phyloP scores from a whole-genome alignment of 1,140 invertebrate species.

The Druon quercuslanigerum region DNA sequence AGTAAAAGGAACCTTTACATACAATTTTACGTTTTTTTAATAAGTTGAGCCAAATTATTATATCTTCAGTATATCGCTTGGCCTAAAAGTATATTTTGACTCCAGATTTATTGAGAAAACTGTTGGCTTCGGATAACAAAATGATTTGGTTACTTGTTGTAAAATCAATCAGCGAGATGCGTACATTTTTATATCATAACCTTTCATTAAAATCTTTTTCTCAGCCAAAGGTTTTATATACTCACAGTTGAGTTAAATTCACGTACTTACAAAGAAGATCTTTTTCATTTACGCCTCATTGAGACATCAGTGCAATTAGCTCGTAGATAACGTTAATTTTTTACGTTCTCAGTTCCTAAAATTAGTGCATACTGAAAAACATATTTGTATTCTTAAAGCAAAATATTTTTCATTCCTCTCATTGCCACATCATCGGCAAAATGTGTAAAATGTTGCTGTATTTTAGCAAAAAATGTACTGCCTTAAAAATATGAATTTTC shows the following conservation, averaged over 20 bases:
- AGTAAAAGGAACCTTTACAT: too few species aligned
- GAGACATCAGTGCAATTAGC: conserved; percentile 24
- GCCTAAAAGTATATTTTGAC: too few species aligned
- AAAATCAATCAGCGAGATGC: not conserved
- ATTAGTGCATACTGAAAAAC: not conserved
- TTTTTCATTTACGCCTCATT: conserved; percentile 6
- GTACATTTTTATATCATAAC: not conserved
- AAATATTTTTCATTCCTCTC: not conserved
- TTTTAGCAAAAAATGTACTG: not conserved
- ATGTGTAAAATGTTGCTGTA: not conserved
- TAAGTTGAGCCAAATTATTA: too few species aligned
- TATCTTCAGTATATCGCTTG: too few species aligned
- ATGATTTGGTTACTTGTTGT: too few species aligned
- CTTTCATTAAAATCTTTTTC: not conserved
- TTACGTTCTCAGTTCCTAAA: not conserved
- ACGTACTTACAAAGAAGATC: conserved; percentile 1
- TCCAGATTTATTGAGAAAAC: too few species aligned
- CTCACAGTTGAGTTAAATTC: not conserved
- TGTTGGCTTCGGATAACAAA: too few species aligned
- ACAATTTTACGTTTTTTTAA: too few species aligned
- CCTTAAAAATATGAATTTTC: not conserved
- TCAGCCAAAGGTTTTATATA: not conserved
- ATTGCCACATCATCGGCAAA: not conserved
- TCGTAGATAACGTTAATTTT: not conserved
- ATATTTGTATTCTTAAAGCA: not conserved